These are phyloP conservation scores for Pitta sordida DNA, from an alignment of 2,113 vertebrate species.

Conservation along the genomic window DNA sequence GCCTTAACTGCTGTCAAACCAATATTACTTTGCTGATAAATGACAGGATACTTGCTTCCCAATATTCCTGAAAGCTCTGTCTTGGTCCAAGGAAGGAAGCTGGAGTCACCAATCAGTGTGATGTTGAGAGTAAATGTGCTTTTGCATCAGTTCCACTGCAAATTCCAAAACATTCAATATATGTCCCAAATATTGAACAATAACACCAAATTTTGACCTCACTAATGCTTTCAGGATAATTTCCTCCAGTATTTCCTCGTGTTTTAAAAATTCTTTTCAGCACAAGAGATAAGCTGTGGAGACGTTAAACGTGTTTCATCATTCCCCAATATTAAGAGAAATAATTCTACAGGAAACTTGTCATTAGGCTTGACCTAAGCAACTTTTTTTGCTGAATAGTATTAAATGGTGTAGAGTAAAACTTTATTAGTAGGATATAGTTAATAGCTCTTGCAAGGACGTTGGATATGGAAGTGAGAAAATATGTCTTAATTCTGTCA, in stretches of 20 bases:
- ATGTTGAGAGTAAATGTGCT: background rate
- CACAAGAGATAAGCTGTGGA: background rate
- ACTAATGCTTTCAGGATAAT: background rate
- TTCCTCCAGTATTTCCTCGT: background rate
- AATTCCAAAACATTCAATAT: background rate
- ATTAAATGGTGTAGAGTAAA: background rate
- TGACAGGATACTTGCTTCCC: background rate
- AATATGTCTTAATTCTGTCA: background rate
- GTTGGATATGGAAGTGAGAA: background rate
- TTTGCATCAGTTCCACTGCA: background rate
- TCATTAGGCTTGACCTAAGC: background rate
- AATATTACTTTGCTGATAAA: background rate
- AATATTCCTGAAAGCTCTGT: background rate
- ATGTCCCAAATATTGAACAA: background rate
- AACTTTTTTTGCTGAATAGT: background rate
- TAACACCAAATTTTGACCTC: background rate
- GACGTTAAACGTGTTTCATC: background rate
- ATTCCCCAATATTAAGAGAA: background rate
- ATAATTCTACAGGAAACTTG: background rate
- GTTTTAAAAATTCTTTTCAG: background rate
- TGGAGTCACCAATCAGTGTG: fast-evolving
- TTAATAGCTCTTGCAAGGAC: background rate
- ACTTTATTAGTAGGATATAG: background rate
- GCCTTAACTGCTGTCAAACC: background rate
- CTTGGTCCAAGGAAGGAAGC: background rate